A percentile compares a stretch with the other conserved stretches of the same genome.
phyloP scores from a whole-genome alignment of 2,113 vertebrate genomes.

The Tupaia chinensis region DNA sequence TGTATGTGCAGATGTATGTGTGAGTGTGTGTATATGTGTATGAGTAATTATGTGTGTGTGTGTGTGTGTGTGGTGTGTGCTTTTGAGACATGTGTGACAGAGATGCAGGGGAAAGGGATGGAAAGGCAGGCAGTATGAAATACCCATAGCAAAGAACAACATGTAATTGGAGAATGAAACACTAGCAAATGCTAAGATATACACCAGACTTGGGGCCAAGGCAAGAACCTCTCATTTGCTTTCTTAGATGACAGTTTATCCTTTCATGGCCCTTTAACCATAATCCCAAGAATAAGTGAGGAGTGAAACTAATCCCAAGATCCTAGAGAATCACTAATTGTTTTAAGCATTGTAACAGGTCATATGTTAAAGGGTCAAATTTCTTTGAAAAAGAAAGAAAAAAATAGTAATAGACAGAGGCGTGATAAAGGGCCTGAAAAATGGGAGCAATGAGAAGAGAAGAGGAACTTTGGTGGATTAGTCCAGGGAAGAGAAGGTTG shows the following conservation, averaged over 20 bases:
- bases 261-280: background rate
- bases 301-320: constrained; percentile 16
- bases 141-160: background rate
- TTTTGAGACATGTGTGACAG: too few relatives aligned
- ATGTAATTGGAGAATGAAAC: background rate
- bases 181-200: background rate
- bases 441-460: background rate
- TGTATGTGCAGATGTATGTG: too few relatives aligned
- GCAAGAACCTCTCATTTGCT: background rate
- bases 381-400: background rate
- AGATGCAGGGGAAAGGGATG: background rate
- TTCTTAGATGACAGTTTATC: background rate
- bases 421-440: background rate
- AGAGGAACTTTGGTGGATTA: background rate
- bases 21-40: too few relatives aligned
- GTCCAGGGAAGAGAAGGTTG: background rate
- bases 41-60: too few relatives aligned
- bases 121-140: background rate
- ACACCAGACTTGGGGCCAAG: background rate
- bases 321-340: background rate
- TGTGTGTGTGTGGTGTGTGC: too few relatives aligned
- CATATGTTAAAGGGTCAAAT: background rate
- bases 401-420: background rate
- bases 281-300: constrained; percentile 39
- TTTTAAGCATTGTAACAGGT: background rate